Conservation (phyloP, 2,888 invertebrate genomes). For the Apodemia arnacis region DNA sequence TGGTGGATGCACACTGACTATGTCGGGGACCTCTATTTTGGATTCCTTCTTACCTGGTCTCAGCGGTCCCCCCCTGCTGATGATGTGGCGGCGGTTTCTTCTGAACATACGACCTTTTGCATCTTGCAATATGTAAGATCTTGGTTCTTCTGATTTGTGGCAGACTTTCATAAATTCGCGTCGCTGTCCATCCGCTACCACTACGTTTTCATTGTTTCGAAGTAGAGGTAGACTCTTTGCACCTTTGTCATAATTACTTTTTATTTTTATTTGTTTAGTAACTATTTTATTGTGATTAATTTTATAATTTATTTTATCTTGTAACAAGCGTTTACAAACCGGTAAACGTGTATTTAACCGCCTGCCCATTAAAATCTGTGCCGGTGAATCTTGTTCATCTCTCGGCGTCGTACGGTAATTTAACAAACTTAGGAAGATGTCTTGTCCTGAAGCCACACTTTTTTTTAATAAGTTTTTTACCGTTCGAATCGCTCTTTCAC, state of each 20-base stretch:
- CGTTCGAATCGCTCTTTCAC: conserved; percentile 58
- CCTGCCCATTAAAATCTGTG: background rate
- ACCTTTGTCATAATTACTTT: background rate
- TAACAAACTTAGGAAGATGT: conserved; percentile 58
- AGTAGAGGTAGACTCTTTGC: background rate
- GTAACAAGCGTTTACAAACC: background rate
- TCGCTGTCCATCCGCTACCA: background rate
- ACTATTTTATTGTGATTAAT: background rate
- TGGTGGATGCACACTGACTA: no score
- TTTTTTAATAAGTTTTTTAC: conserved; percentile 60
- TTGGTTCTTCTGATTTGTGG: no score
- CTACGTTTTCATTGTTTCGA: background rate
- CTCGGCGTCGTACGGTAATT: conserved; percentile 56
- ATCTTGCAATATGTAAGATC: no score
- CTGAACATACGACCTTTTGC: no score
- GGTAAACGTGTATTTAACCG: background rate
- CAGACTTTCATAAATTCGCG: background rate
- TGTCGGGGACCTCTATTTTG: no score
- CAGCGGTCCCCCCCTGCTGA: no score
- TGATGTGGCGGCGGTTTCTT: no score
- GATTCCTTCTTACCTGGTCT: no score
- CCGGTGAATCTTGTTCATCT: background rate
- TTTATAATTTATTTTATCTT: background rate
- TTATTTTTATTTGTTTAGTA: background rate
- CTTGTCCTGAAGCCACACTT: conserved; percentile 31